These are phyloP conservation scores for Dasysyrphus tricinctus DNA, from an alignment of 2,888 invertebrate species.

Conservation along the genomic window DNA sequence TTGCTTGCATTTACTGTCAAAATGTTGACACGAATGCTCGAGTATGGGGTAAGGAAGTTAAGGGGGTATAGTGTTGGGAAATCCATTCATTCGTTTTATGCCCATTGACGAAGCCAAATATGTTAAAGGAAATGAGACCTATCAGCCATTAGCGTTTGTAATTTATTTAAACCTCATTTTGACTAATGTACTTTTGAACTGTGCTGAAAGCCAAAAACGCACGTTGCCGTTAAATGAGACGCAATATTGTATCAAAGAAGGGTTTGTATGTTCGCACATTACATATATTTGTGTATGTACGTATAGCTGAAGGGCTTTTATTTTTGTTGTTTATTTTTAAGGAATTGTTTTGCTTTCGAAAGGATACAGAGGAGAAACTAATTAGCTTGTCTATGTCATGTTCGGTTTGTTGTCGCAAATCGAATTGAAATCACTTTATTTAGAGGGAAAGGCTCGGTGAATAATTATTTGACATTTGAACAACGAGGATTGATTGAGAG, in stretches of 20 bases:
- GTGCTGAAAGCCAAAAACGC: conserved; percentile 37
- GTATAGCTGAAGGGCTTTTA: not conserved
- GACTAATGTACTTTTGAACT: conserved; percentile 71
- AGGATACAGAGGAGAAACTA: conserved; percentile 44
- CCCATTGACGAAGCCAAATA: conserved; percentile 69
- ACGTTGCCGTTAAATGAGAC: conserved; percentile 20
- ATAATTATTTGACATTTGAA: conserved; percentile 35
- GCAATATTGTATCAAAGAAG: conserved; percentile 14
- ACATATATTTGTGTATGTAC: not conserved
- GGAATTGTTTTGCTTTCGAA: conserved; percentile 8
- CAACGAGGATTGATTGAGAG: conserved; percentile 22
- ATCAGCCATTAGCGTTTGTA: conserved; percentile 74
- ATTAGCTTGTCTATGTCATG: conserved; percentile 57
- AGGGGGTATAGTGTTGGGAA: not conserved
- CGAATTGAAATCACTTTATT: conserved; percentile 63
- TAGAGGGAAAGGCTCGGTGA: conserved; percentile 39
- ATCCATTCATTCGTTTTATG: conserved; percentile 15
- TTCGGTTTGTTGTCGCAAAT: conserved; percentile 70
- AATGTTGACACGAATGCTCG: conserved; percentile 64
- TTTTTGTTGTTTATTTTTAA: conserved; percentile 22
- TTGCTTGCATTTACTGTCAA: conserved; percentile 63
- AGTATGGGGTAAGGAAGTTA: not conserved
- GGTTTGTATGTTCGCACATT: not conserved
- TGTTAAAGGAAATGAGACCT: conserved; percentile 72
- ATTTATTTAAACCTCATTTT: conserved; percentile 75